Conservation (phyloP, 2,113 vertebrate genomes). For the Campylomormyrus numenius region DNA sequence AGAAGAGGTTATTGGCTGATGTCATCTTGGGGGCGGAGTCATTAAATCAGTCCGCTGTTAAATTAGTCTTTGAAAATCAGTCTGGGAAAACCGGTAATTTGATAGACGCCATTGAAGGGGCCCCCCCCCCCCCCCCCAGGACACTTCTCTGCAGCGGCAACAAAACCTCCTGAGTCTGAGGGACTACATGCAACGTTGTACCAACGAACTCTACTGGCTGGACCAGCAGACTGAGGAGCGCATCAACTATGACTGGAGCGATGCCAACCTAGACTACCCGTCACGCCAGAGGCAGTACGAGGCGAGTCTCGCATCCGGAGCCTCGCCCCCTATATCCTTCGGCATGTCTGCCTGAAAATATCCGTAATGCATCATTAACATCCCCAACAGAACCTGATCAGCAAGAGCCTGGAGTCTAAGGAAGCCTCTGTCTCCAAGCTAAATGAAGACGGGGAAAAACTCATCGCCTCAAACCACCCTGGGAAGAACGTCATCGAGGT, state of each 20-base stretch:
- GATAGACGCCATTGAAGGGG: not conserved
- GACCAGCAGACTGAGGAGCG: slow-evolving; percentile 90
- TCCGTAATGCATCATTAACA: not conserved
- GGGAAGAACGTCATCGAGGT: slow-evolving; percentile 89
- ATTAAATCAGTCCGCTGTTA: not conserved
- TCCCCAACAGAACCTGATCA: slow-evolving; percentile 78
- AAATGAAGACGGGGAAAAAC: slow-evolving; percentile 76
- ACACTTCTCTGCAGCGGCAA: slow-evolving; percentile 70
- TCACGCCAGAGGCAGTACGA: slow-evolving; percentile 88
- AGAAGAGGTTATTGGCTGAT: not conserved
- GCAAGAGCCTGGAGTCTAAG: slow-evolving; percentile 85
- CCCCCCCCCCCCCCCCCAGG: slow-evolving; percentile 23
- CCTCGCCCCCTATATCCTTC: too few species aligned
- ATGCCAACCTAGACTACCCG: slow-evolving; percentile 84
- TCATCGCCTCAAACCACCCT: slow-evolving; percentile 70
- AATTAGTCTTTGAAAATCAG: not conserved
- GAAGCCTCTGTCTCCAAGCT: slow-evolving; percentile 81
- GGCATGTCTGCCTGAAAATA: not conserved
- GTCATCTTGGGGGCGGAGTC: not conserved
- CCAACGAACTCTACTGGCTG: slow-evolving; percentile 98
- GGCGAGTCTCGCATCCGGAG: slow-evolving; percentile 48
- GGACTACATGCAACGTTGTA: slow-evolving; percentile 97
- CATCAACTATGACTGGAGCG: slow-evolving; percentile 86
- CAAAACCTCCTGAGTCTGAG: slow-evolving; percentile 77
- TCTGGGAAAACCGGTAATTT: not conserved